A percentile compares a stretch with the other conserved stretches of the same genome.
phyloP scores from a whole-genome alignment of 2,888 invertebrate genomes.

The Camptogramma bilineatum region DNA sequence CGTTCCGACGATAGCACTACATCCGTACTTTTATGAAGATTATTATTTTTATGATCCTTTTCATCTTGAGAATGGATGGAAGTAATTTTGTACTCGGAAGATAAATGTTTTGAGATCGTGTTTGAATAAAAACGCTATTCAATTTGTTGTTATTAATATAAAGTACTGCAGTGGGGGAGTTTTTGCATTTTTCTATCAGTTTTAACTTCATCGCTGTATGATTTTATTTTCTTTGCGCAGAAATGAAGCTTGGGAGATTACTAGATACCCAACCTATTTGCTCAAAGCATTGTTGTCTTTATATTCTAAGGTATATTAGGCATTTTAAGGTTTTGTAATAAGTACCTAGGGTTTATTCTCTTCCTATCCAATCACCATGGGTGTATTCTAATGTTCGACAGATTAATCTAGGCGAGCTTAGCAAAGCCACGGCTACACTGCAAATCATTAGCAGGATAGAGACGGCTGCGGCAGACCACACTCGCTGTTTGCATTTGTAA shows the following conservation, averaged over 20 bases:
- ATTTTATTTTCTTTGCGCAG: conserved; percentile 2
- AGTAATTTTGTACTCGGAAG: conserved; percentile 45
- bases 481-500: conserved; percentile 85
- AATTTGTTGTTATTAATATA: conserved; percentile 38
- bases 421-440: conserved; percentile 64
- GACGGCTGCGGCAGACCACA: conserved; percentile 81
- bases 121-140: conserved; percentile 42
- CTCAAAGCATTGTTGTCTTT: not conserved
- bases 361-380: conserved; percentile 40
- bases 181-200: conserved; percentile 15
- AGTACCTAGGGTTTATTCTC: conserved; percentile 6
- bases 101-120: conserved; percentile 44
- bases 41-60: conserved; percentile 56
- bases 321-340: not conserved
- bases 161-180: conserved; percentile 18
- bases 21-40: conserved; percentile 54
- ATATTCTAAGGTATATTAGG: not conserved
- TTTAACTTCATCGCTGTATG: not conserved
- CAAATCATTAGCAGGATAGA: conserved; percentile 84
- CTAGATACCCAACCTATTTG: not conserved
- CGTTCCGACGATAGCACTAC: conserved; percentile 46
- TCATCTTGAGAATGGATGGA: conserved; percentile 52
- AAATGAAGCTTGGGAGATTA: not conserved
- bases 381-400: conserved; percentile 54
- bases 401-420: conserved; percentile 50